Percentiles rank a stretch among this genome's conserved stretches.
Conservation (phyloP, 2,113 vertebrate genomes). For the Percina caprodes region DNA sequence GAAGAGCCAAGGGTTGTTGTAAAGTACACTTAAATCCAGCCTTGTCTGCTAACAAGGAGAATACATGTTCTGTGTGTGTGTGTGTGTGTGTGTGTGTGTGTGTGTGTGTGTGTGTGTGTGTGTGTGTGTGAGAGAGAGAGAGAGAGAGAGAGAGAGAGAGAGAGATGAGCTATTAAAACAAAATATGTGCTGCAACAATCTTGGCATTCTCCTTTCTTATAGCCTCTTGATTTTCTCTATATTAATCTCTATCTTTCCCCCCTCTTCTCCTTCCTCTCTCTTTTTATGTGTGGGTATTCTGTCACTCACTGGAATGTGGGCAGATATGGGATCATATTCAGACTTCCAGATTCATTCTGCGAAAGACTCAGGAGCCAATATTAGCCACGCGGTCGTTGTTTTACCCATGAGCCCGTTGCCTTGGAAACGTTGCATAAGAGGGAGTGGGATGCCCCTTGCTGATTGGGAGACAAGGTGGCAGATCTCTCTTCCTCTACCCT, state of each 20-base stretch:
- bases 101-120: constrained; percentile 13
- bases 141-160: no score
- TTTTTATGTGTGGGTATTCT: constrained; percentile 59
- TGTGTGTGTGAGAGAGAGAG: background rate
- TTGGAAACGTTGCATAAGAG: constrained; percentile 86
- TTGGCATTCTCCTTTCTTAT: constrained; percentile 38
- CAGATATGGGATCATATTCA: constrained; percentile 79
- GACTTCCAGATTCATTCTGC: constrained; percentile 75
- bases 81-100: constrained; percentile 17
- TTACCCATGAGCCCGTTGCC: constrained; percentile 86
- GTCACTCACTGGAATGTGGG: constrained; percentile 75
- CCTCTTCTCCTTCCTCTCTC: constrained; percentile 20
- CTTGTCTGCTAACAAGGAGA: constrained; percentile 52
- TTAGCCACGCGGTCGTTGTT: constrained; percentile 83
- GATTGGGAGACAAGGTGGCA: constrained; percentile 84
- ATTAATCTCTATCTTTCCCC: constrained; percentile 40
- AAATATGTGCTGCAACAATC: constrained; percentile 28
- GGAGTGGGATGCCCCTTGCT: constrained; percentile 82
- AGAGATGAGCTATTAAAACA: constrained; percentile 15
- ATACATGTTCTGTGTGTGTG: constrained; percentile 28
- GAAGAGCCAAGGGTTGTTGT: constrained; percentile 49
- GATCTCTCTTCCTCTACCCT: constrained; percentile 66
- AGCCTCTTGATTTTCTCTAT: constrained; percentile 30
- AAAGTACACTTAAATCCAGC: constrained; percentile 48
- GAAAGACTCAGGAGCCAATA: constrained; percentile 82